Conservation (phyloP, 2,888 invertebrate genomes). For the Cryptophagus acutangulus region DNA sequence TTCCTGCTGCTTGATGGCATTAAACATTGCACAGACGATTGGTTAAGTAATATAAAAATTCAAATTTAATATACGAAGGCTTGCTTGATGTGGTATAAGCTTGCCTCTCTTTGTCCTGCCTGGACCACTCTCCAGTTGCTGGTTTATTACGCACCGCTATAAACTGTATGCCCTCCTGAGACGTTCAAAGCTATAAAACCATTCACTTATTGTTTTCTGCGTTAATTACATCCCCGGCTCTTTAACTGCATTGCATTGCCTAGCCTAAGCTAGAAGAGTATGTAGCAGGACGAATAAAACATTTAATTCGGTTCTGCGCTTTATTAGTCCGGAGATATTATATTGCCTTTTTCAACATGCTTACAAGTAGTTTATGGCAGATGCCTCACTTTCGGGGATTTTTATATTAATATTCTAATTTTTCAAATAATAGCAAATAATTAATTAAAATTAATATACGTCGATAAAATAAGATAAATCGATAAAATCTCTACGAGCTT, state of each 20-base stretch:
- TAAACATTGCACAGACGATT: constrained; percentile 46
- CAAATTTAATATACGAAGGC: constrained; percentile 45
- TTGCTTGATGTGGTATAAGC: background rate
- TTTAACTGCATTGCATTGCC: constrained; percentile 4
- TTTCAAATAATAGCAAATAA: too few species aligned
- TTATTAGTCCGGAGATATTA: too few species aligned
- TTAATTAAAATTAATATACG: too few species aligned
- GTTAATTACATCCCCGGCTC: constrained; percentile 24
- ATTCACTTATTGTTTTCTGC: constrained; percentile 26
- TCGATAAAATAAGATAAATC: too few species aligned
- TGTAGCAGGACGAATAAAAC: background rate
- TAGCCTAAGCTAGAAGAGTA: too few species aligned
- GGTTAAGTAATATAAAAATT: constrained; percentile 49
- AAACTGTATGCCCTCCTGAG: constrained; percentile 9
- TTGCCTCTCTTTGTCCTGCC: constrained; percentile 5
- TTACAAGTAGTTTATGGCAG: constrained; percentile 1
- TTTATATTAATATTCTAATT: too few species aligned
- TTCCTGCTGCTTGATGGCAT: constrained; percentile 41
- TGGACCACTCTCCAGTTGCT: constrained; percentile 11
- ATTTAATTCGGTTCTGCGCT: background rate
- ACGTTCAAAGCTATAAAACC: constrained; percentile 15
- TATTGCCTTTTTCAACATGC: background rate
- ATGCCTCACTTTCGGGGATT: too few species aligned
- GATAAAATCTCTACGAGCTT: too few species aligned
- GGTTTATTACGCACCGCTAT: constrained; percentile 26